These are phyloP conservation scores for Valencia hispanica DNA, from an alignment of 2,797 vertebrate species.

Conservation along the genomic window DNA sequence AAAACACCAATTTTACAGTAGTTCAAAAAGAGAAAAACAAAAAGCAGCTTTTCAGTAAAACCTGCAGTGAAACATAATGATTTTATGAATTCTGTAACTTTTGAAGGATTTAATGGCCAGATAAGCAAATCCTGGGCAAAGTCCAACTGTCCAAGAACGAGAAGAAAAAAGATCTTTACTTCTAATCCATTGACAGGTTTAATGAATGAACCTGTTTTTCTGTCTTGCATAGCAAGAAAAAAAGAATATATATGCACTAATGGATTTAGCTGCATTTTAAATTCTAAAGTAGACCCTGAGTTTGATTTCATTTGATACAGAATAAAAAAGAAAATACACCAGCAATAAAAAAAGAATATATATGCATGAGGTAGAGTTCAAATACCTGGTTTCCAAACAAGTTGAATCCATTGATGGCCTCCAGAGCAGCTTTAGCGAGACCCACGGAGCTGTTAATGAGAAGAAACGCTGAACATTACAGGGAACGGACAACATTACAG, in stretches of 20 bases:
- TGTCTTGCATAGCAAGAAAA: slow-evolving; percentile 17
- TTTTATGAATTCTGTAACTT: slow-evolving; percentile 26
- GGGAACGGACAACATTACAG: not conserved
- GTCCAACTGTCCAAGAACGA: slow-evolving; percentile 1
- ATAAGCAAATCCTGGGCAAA: not conserved
- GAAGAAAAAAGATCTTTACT: slow-evolving; percentile 38
- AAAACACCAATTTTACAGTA: slow-evolving; percentile 31
- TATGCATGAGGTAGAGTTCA: not conserved
- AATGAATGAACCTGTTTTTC: slow-evolving; percentile 55
- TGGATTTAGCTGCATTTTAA: slow-evolving; percentile 34
- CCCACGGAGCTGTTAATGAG: slow-evolving; percentile 89
- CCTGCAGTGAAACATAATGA: not conserved
- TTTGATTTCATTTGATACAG: slow-evolving; percentile 8
- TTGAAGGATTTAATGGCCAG: not conserved
- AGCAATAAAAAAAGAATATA: not conserved
- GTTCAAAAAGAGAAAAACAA: slow-evolving; percentile 39
- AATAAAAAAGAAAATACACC: not conserved
- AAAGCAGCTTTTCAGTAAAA: slow-evolving; percentile 27
- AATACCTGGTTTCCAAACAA: slow-evolving; percentile 98
- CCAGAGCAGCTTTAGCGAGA: slow-evolving; percentile 95
- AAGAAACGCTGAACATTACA: slow-evolving; percentile 16
- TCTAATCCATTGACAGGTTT: slow-evolving; percentile 65
- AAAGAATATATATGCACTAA: slow-evolving; percentile 50
- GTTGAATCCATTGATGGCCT: slow-evolving; percentile 99
- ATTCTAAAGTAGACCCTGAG: slow-evolving; percentile 9